Base-by-base conservation (phyloP, 2,888 invertebrate genomes). In the Nemurella pictetii region DNA sequence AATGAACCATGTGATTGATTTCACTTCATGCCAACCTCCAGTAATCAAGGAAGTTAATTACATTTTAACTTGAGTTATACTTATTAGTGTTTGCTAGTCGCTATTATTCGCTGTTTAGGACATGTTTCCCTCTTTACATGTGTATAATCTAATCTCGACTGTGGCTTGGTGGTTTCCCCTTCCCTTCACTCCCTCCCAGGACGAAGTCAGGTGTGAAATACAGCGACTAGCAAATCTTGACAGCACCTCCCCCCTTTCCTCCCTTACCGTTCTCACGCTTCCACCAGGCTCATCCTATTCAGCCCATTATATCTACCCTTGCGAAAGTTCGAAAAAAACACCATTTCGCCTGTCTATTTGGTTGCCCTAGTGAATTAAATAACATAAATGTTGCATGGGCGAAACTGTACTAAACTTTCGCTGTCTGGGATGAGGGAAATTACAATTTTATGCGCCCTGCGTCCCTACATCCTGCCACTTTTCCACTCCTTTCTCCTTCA, bases 351-450 rank as follows among this genome's bases (percentile, higher is more conserved):
- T 75, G 27, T 75, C 75, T 25, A 75, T 75, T 75, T 75, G 75
- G 75, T 75, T 75, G 26, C 75, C 75, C 75, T 75, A 27, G 75
- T 75, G 75, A 27, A 75, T 75, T 75, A 75, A 75, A 75, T 75
- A 75, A 75, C 28, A 75, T 75, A 28, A 35, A 83, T 30, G 28
- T 75, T 27, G 28, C 55, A 55, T 55, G 55, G 5, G 1, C 55
- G 55, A 12, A 55, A 20, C 55, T 55, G 55, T 55, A 20, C 9
- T 20, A 55, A 55, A 55, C 55, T 55, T 55, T 55, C 20, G 55
- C 55, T 12, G 55, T 20, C 1, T 55, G 55, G 55, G 55, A 55
- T 55, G 55, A 55, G 55, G 55, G 12, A 12, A 55, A 20, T 55
- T 55, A 1, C 9, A 55, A 7, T 15, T 55, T 55, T 55, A 20